Percentiles rank a stretch among this genome's conserved stretches.
These are phyloP conservation scores for Microplitis mediator DNA, from an alignment of 1,140 invertebrate genomes.

Conservation along the genomic window DNA sequence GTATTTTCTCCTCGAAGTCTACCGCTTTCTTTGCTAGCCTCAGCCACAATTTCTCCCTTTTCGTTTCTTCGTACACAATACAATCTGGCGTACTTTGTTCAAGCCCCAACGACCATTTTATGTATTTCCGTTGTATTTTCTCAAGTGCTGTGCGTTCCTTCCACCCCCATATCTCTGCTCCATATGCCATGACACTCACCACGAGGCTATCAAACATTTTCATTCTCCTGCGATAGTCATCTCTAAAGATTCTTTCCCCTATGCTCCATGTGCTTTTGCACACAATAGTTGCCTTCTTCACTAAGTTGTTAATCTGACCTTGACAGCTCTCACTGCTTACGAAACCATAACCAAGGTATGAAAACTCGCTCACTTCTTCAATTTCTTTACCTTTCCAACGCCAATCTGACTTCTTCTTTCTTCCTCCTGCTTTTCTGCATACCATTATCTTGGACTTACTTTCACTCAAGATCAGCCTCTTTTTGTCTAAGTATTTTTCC, in stretches of 20 bases:
- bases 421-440: constrained; percentile 19
- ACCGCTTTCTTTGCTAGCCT: neutral
- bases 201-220: constrained; percentile 24
- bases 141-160: neutral
- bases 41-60: neutral
- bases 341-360: constrained; percentile 19
- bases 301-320: neutral
- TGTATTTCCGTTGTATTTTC: neutral
- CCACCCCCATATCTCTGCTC: neutral
- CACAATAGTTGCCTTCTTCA: constrained; percentile 8
- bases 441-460: constrained; percentile 22
- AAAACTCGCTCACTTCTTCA: constrained; percentile 24
- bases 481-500: constrained; percentile 10
- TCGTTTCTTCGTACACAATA: neutral
- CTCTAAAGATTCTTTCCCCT: constrained; percentile 13
- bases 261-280: constrained; percentile 18
- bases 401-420: neutral
- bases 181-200: constrained; percentile 11
- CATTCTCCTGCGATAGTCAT: constrained; percentile 13
- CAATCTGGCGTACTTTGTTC: constrained; percentile 9
- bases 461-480: constrained; percentile 11
- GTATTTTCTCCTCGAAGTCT: neutral
- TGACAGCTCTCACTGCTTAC: neutral
- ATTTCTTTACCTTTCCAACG: constrained; percentile 15
- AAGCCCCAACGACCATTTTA: constrained; percentile 21